A percentile compares a stretch with the other conserved stretches of the same genome.
Conservation (phyloP, 92 coral and sea anemone genomes). For the Epizoanthus scotinus region DNA sequence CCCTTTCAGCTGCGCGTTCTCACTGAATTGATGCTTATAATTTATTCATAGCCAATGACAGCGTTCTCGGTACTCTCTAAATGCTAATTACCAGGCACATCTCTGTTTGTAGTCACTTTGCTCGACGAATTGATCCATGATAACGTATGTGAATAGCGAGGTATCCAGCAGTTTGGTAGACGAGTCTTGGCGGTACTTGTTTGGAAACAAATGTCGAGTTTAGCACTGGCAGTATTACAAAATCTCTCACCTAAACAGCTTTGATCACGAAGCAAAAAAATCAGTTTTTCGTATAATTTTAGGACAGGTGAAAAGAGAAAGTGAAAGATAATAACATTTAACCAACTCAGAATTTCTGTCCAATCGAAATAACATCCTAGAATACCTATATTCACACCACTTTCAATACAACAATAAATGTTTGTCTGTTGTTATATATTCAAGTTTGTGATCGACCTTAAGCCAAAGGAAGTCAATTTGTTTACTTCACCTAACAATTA, state of each 20-base stretch:
- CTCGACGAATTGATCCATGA: slow-evolving; percentile 17
- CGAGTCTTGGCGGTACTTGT: not conserved
- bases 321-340: slow-evolving; percentile 2
- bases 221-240: not conserved
- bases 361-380: not conserved
- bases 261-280: not conserved
- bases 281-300: not conserved
- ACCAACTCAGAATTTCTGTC: slow-evolving; percentile 18
- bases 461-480: too few species aligned
- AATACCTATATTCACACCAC: not conserved
- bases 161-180: slow-evolving; percentile 12
- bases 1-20: slow-evolving; percentile 57
- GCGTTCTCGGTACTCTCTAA: slow-evolving; percentile 62
- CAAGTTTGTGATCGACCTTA: too few species aligned
- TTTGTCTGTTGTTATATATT: not conserved
- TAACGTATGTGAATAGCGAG: slow-evolving; percentile 4
- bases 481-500: too few species aligned
- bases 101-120: slow-evolving; percentile 29
- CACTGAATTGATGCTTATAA: slow-evolving; percentile 70
- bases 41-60: slow-evolving; percentile 79
- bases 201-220: not conserved
- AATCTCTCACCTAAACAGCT: not conserved
- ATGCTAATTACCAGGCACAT: slow-evolving; percentile 77
- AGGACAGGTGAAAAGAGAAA: slow-evolving; percentile 21
- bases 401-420: not conserved